Evolutionary conservation across 1,140 invertebrate species (phyloP).

Genomic region (Liolophura sinensis): DNA sequence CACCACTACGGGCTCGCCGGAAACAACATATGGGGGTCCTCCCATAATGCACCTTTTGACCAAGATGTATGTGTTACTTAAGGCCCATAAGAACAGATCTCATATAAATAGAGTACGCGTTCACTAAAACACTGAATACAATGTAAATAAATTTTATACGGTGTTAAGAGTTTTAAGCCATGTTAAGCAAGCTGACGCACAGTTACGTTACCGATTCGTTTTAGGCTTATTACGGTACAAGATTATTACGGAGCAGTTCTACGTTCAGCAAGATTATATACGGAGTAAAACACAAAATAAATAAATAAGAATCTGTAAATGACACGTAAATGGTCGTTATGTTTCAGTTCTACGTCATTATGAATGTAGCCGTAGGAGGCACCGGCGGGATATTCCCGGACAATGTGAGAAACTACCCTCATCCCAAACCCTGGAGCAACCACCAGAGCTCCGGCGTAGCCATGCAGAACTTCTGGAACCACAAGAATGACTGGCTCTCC

Average conservation of each 20-base stretch:
- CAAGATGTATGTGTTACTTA: conserved; percentile 64
- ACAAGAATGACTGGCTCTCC: conserved; percentile 63
- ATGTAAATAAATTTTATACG: too few relatives aligned
- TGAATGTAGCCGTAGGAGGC: conserved; percentile 76
- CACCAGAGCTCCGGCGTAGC: conserved; percentile 38
- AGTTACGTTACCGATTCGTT: too few relatives aligned
- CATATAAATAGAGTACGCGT: too few relatives aligned
- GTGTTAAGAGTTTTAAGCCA: too few relatives aligned
- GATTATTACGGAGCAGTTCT: too few relatives aligned
- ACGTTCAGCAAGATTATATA: too few relatives aligned
- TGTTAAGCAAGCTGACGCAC: too few relatives aligned
- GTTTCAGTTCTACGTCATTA: conserved; percentile 73
- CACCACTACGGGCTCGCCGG: conserved; percentile 14
- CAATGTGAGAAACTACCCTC: conserved; percentile 22
- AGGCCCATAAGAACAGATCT: too few relatives aligned
- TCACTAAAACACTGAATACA: too few relatives aligned
- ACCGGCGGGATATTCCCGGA: conserved; percentile 70
- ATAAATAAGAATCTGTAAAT: too few relatives aligned
- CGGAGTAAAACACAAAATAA: too few relatives aligned
- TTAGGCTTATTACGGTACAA: too few relatives aligned
- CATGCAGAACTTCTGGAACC: conserved; percentile 66
- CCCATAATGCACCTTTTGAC: conserved; percentile 72
- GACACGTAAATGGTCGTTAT: not conserved
- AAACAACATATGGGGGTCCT: conserved; percentile 47
- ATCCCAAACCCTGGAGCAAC: conserved; percentile 74